Base-by-base conservation (phyloP, 2,797 vertebrate genomes). In the Anguilla anguilla region DNA sequence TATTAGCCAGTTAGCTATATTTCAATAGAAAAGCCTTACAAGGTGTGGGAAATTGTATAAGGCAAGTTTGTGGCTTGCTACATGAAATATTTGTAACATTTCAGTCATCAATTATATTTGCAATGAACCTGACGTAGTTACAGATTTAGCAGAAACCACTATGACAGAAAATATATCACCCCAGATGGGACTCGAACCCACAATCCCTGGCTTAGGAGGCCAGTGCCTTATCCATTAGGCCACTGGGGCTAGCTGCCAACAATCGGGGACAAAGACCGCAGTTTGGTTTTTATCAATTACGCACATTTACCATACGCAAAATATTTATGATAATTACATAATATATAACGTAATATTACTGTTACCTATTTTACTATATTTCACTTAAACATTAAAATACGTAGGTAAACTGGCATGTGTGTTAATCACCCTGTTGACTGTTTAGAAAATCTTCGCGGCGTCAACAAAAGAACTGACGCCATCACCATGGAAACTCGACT, bases 191-290 rank as follows among this genome's bases (percentile, higher is more conserved):
- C 92, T 93, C 91, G 92, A 94, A 95, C 94, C 94, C 93, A 94
- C 93, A 95, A 93, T 94, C 94, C 93, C 92, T 95, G 93, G 93
- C 92, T 95, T 92, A 94, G 89, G 93, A 93, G 92, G 93, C 93
- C 94, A 94, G 93, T 93, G 94, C 93, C 94, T 94, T 94, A 94
- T 94, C 92, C 91, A 94, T 94, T 94, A 95, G 93, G 94, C 93
- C 94, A 93, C 92, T 94, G 93, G 93, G 93, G 93, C 91, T 83
- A 5, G 43, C 31, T 1, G 1, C 9, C 25, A 15, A 69, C 7
- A 7, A 6, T 0, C 2, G 2, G 15, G 57, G 57, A 22, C 15
- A 59, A 17, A 59, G 3, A 59, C 57, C 15, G 17, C 0, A 0
- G 15, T 59, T 59, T 4, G 15, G 15, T 59, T 59, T 59, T 15